These are phyloP conservation scores for Drosophila niveifrons DNA, from an alignment of 2,888 invertebrate genomes.

Conservation along the genomic window DNA sequence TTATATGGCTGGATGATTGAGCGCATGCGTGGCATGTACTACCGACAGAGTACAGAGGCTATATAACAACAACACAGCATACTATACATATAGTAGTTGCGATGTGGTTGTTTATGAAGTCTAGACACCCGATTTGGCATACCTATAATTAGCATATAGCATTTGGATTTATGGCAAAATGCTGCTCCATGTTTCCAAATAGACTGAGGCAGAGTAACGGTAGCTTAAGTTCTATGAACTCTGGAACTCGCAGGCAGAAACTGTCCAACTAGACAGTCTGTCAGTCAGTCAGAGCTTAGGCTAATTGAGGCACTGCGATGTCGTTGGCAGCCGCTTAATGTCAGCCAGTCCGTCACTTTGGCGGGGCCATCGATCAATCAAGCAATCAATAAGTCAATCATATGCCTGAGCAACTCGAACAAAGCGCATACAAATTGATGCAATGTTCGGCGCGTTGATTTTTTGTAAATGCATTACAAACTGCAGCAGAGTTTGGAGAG, in stretches of 20 bases:
- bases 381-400: slow-evolving; percentile 78
- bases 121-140: slow-evolving; percentile 75
- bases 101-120: slow-evolving; percentile 72
- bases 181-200: not conserved
- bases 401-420: slow-evolving; percentile 70
- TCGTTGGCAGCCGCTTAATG: slow-evolving; percentile 62
- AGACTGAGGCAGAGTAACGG: slow-evolving; percentile 55
- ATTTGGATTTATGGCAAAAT: slow-evolving; percentile 18
- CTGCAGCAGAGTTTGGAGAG: slow-evolving; percentile 28
- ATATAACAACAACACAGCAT: not conserved
- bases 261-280: not conserved
- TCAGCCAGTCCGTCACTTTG: slow-evolving; percentile 70
- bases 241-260: slow-evolving; percentile 35
- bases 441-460: slow-evolving; percentile 44
- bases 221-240: slow-evolving; percentile 70
- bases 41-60: slow-evolving; percentile 4
- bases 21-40: slow-evolving; percentile 73
- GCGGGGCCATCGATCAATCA: slow-evolving; percentile 69
- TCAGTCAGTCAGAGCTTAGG: slow-evolving; percentile 41
- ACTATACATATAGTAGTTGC: not conserved
- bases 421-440: slow-evolving; percentile 76
- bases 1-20: slow-evolving; percentile 24
- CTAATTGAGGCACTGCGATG: slow-evolving; percentile 66
- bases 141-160: slow-evolving; percentile 66
- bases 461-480: slow-evolving; percentile 63